Evolutionary conservation across 2,888 invertebrate species (phyloP), one percentile per base, ranked within the genome.

Genomic region (Pomacea canaliculata): DNA sequence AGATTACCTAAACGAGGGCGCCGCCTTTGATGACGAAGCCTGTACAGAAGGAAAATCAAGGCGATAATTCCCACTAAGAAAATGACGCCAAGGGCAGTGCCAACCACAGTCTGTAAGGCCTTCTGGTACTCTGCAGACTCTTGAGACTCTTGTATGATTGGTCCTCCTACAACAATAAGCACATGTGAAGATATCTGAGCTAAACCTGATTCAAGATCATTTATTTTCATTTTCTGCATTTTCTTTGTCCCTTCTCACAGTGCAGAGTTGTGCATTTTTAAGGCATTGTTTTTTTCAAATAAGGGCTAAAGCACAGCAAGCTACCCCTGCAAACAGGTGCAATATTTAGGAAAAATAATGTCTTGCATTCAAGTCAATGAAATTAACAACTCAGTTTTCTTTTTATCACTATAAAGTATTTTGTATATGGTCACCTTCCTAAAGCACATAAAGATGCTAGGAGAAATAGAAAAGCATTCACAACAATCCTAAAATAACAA

Each of bases 21-120:
- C 8, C 65, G 79, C 49, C 86, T 76, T 62, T 82, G 82, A 59
- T 81, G 84, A 74, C 82, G 83, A 66, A 84, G 80, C 27, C 85
- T 81, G 73, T 86, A 88, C 23, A 88, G 72, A 27, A 87, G 80
- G 9, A 83, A 81, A 27, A 82, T 78, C 12, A 88, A 77, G 7
- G 85, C 83, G 23, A 86, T 78, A 13, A 87, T 81, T 19, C 85
- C 85, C 10, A 88, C 83, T 59, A 87, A 77, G 13, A 85, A 85
- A 73, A 88, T 84, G 76, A 88, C 88, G 7, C 86, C 86, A 81
- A 86, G 84, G 49, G 86, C 86, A 8, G 88, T 88, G 27, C 85
- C 85, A 18, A 88, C 82, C 18, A 88, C 85, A 65, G 87, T 85
- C 80, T 85, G 84, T 69, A 88, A 80, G 3, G 86, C 85, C 74